These are phyloP conservation scores for Tetrao urogallus DNA, from an alignment of 2,113 vertebrate species.

Conservation along the genomic window DNA sequence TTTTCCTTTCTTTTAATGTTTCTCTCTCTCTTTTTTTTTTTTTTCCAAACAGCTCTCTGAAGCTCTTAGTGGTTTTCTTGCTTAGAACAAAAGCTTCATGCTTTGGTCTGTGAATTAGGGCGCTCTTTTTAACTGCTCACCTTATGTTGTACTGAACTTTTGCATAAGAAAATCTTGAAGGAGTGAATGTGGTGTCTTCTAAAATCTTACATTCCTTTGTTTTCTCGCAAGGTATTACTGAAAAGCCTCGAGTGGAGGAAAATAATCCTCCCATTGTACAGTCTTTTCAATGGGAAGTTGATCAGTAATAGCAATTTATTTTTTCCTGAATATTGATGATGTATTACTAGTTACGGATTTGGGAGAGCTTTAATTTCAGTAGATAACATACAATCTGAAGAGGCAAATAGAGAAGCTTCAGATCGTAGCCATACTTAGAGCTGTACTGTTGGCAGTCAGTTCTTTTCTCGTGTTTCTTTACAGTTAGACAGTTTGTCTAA, in stretches of 20 bases:
- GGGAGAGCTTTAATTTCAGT: background rate
- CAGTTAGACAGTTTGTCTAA: background rate
- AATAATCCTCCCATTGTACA: no score
- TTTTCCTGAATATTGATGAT: background rate
- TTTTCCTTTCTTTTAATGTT: background rate
- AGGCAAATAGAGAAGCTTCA: background rate
- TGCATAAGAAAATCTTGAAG: background rate
- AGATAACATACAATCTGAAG: background rate
- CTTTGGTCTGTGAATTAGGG: background rate
- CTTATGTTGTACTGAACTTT: background rate
- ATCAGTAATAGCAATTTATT: background rate
- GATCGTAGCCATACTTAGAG: background rate
- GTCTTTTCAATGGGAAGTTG: background rate
- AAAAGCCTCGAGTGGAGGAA: background rate
- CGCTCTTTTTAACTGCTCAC: background rate
- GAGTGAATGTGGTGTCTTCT: background rate
- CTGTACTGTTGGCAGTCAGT: background rate
- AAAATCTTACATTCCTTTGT: background rate
- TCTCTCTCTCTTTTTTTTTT: background rate
- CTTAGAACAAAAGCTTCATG: background rate
- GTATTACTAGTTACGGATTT: background rate
- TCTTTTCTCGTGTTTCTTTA: background rate
- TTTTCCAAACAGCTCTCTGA: background rate
- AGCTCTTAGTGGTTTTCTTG: background rate
- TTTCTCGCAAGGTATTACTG: background rate